Evolutionary conservation across 2,888 invertebrate species (phyloP), one percentile per base, ranked within the genome.

Genomic region (Idaea dimidiata): DNA sequence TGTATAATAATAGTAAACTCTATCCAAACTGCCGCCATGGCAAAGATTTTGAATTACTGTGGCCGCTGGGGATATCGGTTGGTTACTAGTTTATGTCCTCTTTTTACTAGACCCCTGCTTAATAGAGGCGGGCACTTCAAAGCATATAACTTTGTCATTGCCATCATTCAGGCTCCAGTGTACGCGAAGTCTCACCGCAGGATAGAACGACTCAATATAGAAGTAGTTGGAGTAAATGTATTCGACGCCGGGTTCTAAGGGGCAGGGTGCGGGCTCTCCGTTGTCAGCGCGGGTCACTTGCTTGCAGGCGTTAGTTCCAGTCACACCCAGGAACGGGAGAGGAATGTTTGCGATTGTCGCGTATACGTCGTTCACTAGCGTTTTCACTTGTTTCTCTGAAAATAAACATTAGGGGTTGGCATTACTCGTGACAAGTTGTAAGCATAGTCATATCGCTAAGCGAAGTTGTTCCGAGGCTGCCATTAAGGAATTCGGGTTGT

Each of bases 261-360:
- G 95, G 70, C 96, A 97, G 0, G 93, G 86, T 1, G 93, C 93
- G 65, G 93, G 88, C 0, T 93, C 91, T 58, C 83, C 89, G 0
- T 66, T 60, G 4, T 80, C 81, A 3, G 81, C 83, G 17, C 69
- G 71, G 17, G 65, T 68, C 62, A 93, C 87, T 62, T 93, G 87
- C 3, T 87, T 81, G 72, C 96, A 96, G 8, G 96, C 96, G 68
- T 92, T 91, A 53, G 92, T 93, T 10, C 94, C 94, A 72, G 95
- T 94, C 57, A 96, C 95, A 8, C 96, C 96, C 18, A 96, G 80
- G 78, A 96, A 96, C 0, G 96, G 96, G 60, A 97, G 81, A 0
- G 94, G 93, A 0, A 96, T 69, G 0, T 94, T 94, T 2, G 91
- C 80, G 17, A 96, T 66, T 0, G 43, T 18, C 0, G 82, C 86